Evolutionary conservation across 2,888 invertebrate genomes (phyloP).

Genomic region (Drosophila recens): DNA sequence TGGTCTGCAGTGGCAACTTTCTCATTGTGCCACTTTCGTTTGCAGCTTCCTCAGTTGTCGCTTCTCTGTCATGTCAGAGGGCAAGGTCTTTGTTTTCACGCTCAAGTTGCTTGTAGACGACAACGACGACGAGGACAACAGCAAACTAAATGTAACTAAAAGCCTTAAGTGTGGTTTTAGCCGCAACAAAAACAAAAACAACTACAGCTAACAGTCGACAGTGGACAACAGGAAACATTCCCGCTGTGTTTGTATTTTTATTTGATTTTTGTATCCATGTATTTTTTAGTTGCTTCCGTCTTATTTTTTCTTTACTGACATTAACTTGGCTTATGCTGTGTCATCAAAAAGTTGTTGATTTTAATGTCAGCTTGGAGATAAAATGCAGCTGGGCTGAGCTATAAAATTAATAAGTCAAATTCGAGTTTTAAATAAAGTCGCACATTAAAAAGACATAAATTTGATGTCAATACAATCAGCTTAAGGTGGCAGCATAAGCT

Average conservation of each 20-base stretch:
- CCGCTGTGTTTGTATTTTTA: too few species aligned
- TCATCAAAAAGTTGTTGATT: conserved; percentile 22
- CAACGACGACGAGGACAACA: conserved; percentile 37
- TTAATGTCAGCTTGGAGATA: conserved; percentile 12
- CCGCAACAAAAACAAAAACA: conserved; percentile 41
- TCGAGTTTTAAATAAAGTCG: conserved; percentile 15
- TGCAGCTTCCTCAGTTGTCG: conserved; percentile 15
- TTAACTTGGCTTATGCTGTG: conserved; percentile 40
- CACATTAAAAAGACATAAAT: conserved; percentile 21
- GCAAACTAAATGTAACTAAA: conserved; percentile 66
- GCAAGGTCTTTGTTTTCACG: conserved; percentile 52
- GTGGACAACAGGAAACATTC: conserved; percentile 29
- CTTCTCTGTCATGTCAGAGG: conserved; percentile 28
- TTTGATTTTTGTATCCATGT: too few species aligned
- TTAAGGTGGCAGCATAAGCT: not conserved
- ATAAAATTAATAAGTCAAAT: conserved; percentile 23
- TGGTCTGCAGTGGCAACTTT: conserved; percentile 30
- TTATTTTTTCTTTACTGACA: conserved; percentile 6
- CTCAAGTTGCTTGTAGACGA: conserved; percentile 54
- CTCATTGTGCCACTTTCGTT: conserved; percentile 44
- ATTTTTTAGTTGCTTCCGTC: conserved; percentile 18
- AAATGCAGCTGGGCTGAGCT: conserved; percentile 26
- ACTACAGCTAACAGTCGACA: conserved; percentile 27
- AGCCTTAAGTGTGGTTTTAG: conserved; percentile 62
- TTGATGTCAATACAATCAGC: not conserved